These are phyloP conservation scores for Enteromius paludinosus DNA, from an alignment of 2,797 vertebrate genomes.

Conservation along the genomic window DNA sequence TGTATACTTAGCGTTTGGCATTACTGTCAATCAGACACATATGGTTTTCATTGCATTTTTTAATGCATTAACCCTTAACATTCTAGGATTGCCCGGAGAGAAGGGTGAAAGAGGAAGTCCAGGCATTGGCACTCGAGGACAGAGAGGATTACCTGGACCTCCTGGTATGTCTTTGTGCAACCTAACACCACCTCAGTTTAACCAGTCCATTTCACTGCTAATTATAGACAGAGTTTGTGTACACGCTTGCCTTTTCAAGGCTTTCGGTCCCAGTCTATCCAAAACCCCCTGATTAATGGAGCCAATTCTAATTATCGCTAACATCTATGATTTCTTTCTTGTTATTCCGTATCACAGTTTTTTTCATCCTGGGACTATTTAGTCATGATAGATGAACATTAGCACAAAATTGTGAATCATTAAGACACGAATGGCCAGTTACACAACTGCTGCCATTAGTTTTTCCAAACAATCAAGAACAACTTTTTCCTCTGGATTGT, in stretches of 20 bases:
- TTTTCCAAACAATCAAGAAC: conserved; percentile 26
- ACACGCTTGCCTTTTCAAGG: conserved; percentile 5
- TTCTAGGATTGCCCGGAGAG: conserved; percentile 88
- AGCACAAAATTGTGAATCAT: conserved; percentile 25
- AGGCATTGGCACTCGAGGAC: conserved; percentile 86
- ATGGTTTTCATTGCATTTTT: conserved; percentile 9
- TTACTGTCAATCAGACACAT: neutral
- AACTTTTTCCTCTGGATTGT: conserved; percentile 15
- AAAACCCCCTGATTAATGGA: conserved; percentile 27
- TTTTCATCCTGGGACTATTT: conserved; percentile 14
- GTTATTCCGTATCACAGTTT: conserved; percentile 23
- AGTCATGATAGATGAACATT: conserved; percentile 28
- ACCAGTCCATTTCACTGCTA: neutral
- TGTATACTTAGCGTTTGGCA: neutral
- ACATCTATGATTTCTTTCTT: neutral
- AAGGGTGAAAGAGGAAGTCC: conserved; percentile 91
- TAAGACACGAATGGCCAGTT: conserved; percentile 32
- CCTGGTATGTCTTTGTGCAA: conserved; percentile 81
- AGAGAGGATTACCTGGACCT: conserved; percentile 87
- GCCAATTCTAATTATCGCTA: neutral
- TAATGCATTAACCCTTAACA: conserved; percentile 29
- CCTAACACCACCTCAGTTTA: neutral
- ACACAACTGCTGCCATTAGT: conserved; percentile 22
- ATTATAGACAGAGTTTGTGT: neutral
- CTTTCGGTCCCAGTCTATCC: neutral